Evolutionary conservation across 2,113 vertebrate genomes (phyloP).

Genomic region (Falcunculus frontatus): DNA sequence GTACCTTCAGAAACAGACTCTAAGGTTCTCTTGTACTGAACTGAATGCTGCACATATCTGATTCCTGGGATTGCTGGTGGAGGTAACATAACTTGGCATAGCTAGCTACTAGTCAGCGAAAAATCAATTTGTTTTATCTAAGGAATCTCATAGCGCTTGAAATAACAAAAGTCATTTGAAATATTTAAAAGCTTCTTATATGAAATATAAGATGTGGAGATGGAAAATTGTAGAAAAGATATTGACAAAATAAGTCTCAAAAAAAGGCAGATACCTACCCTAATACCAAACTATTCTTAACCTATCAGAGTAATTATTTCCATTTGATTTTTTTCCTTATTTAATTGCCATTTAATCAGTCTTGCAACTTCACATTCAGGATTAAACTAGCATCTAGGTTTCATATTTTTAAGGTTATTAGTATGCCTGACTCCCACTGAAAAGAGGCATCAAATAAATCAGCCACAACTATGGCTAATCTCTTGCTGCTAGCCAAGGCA

Average conservation of each 20-base stretch:
- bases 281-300: background rate
- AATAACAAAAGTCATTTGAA: background rate
- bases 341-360: background rate
- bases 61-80: background rate
- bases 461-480: background rate
- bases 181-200: background rate
- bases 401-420: background rate
- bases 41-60: background rate
- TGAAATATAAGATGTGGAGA: background rate
- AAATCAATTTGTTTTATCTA: background rate
- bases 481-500: background rate
- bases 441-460: background rate
- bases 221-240: background rate
- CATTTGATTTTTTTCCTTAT: background rate
- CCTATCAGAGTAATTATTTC: background rate
- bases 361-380: background rate
- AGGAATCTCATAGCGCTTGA: background rate
- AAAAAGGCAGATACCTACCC: background rate
- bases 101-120: background rate
- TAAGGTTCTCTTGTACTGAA: background rate
- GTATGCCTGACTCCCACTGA: background rate
- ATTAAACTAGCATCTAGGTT: background rate
- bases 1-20: background rate
- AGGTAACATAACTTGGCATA: background rate
- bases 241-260: background rate